Conservation (phyloP, 2,797 vertebrate genomes). For the Cossypha caffra region DNA sequence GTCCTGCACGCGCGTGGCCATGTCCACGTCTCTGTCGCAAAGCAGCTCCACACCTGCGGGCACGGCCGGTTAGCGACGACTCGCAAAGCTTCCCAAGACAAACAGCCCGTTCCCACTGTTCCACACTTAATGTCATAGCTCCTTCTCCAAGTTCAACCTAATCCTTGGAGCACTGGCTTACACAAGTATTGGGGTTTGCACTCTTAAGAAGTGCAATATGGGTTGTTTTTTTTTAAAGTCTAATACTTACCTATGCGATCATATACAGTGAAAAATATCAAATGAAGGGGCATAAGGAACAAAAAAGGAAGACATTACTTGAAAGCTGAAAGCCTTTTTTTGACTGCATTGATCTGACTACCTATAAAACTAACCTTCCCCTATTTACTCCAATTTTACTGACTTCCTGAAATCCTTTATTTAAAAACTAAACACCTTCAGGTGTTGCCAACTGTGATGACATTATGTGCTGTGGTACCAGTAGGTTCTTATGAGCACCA, state of each 20-base stretch:
- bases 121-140: background rate
- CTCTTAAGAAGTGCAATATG: background rate
- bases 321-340: background rate
- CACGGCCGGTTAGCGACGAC: fast-evolving
- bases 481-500: background rate
- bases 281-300: background rate
- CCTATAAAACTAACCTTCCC: background rate
- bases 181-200: background rate
- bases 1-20: slow-evolving; percentile 97
- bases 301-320: background rate
- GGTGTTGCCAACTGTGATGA: background rate
- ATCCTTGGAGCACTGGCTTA: background rate
- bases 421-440: background rate
- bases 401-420: background rate
- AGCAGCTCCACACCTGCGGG: slow-evolving; percentile 91
- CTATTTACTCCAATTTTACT: background rate
- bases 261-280: background rate
- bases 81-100: fast-evolving
- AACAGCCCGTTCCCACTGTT: fast-evolving
- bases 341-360: background rate
- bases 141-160: background rate
- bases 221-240: background rate
- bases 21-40: slow-evolving; percentile 96
- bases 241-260: background rate
- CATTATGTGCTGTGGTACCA: background rate